Evolutionary conservation across 1,140 invertebrate genomes (phyloP), one percentile per base, ranked within the genome.

Genomic region (Dryas iulia): DNA sequence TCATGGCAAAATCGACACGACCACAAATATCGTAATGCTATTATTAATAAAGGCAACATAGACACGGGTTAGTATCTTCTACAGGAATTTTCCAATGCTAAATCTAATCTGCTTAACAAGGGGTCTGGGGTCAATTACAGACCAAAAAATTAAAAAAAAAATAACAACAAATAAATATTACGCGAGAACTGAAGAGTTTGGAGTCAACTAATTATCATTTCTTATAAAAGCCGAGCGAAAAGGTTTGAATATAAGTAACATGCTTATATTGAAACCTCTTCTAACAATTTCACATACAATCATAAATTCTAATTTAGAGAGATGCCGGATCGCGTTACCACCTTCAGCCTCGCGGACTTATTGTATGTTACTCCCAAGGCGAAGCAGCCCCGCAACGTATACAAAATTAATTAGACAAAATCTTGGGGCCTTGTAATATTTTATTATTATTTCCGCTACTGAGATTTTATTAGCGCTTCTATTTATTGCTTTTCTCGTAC

Each of bases 401-500:
- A 90, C 86, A 89, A 91, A 91, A 91, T 91, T 91, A 91, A 91
- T 91, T 91, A 91, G 82, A 86, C 85, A 82, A 89, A 91, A 89
- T 87, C 87, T 88, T 82, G 81, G 79, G 78, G 73, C 84, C 86
- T 82, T 84, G 85, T 90, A 86, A 91, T 91, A 89, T 90, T 90
- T 89, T 89, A 89, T 89, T 87, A 89, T 87, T 87, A 90, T 88
- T 90, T 89, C 86, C 81, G 84, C 78, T 79, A 85, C 82, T 86
- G 82, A 84, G 83, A 86, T 90, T 90, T 91, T 91, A 91, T 89
- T 88, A 90, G 71, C 80, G 71, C 74, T 77, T 84, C 82, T 90
- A 90, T 90, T 91, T 87, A 91, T 90, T 91, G 79, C 87, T 86
- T 81, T 84, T 86, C 85, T 81, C 75, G 78, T 81, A 78, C 81